phyloP scores from a whole-genome alignment of 2,888 invertebrate genomes.

The Coecobrya sp. region DNA sequence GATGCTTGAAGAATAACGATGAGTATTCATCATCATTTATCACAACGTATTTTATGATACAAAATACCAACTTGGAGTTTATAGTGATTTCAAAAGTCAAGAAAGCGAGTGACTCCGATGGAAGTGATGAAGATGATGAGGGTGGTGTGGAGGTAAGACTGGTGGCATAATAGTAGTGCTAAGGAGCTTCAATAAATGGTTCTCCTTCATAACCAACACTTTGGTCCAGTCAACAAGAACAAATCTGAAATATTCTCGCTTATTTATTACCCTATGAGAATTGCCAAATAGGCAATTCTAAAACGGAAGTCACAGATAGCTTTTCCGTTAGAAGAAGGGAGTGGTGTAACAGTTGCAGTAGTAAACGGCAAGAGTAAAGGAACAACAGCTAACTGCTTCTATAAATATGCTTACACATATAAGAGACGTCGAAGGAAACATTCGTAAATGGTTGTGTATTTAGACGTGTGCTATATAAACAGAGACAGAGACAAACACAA shows the following conservation, averaged over 20 bases:
- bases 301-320: constrained; percentile 83
- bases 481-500: constrained; percentile 13
- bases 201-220: constrained; percentile 40
- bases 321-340: constrained; percentile 62
- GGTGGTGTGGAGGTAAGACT: not conserved
- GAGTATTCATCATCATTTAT: constrained; percentile 29
- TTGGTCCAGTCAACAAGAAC: constrained; percentile 70
- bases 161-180: constrained; percentile 28
- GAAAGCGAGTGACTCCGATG: not conserved
- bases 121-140: not conserved
- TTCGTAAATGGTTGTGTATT: constrained; percentile 28
- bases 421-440: not conserved
- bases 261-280: constrained; percentile 76
- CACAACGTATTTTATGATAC: not conserved
- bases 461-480: constrained; percentile 34
- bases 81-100: constrained; percentile 9
- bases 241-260: constrained; percentile 70
- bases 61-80: not conserved
- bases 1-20: not conserved
- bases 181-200: constrained; percentile 20
- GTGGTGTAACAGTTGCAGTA: not conserved
- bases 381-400: not conserved
- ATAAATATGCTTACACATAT: not conserved
- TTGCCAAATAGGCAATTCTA: constrained; percentile 82
- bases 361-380: constrained; percentile 8